phyloP scores from a whole-genome alignment of 2,797 vertebrate genomes.

The Sebastolobus alascanus region DNA sequence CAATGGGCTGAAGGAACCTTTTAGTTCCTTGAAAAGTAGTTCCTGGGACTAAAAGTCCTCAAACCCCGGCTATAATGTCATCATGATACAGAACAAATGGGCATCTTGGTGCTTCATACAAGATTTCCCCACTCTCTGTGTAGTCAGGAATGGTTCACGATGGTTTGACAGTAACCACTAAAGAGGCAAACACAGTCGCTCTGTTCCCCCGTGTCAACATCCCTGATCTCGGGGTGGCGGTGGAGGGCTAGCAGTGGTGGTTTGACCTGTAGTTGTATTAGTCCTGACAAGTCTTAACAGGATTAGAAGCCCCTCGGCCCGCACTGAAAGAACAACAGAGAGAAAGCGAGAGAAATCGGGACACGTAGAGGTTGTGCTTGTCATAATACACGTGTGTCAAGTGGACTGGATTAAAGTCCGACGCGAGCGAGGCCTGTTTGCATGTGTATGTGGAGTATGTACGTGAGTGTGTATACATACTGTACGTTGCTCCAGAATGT shows the following conservation, averaged over 20 bases:
- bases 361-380: conserved; percentile 55
- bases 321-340: conserved; percentile 56
- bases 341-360: conserved; percentile 44
- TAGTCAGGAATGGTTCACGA: conserved; percentile 38
- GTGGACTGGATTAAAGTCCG: conserved; percentile 58
- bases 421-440: conserved; percentile 53
- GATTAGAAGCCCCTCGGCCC: conserved; percentile 80
- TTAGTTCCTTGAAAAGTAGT: too few species aligned
- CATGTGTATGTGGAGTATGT: conserved; percentile 25
- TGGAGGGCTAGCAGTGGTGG: conserved; percentile 32
- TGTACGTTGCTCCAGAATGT: conserved; percentile 50
- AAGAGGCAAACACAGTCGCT: conserved; percentile 50
- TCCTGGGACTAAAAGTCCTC: too few species aligned
- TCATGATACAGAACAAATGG: conserved; percentile 17
- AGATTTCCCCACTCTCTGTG: background rate
- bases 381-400: conserved; percentile 61
- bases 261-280: conserved; percentile 73
- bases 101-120: background rate
- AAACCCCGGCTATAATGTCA: background rate
- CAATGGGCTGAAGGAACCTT: too few species aligned
- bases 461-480: conserved; percentile 35
- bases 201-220: conserved; percentile 68
- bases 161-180: conserved; percentile 62
- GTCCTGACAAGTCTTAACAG: conserved; percentile 84
- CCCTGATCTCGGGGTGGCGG: conserved; percentile 40